phyloP scores from a whole-genome alignment of 2,113 vertebrate species.

The Melierax canorus region DNA sequence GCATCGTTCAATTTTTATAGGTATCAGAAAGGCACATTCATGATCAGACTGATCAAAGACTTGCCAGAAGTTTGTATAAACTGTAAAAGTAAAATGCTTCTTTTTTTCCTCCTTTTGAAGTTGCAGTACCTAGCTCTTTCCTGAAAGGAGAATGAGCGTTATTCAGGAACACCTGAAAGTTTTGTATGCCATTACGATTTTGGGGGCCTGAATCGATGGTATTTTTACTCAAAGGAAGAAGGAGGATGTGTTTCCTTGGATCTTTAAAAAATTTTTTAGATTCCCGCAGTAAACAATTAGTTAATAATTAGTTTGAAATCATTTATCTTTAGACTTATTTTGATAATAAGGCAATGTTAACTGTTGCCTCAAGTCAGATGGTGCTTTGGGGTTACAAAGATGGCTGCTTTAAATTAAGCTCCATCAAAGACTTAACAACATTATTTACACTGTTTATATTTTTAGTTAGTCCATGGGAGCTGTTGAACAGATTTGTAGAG shows the following conservation, averaged over 20 bases:
- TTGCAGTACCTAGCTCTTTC: not conserved
- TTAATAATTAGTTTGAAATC: not conserved
- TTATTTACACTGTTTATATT: not conserved
- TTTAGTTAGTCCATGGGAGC: not conserved
- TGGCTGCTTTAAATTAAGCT: not conserved
- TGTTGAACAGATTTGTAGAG: not conserved
- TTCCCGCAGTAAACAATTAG: not conserved
- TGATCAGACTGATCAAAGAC: not conserved
- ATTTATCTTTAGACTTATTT: not conserved
- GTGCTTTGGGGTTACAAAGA: not conserved
- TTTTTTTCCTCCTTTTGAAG: not conserved
- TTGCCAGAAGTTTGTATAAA: not conserved
- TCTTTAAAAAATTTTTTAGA: not conserved
- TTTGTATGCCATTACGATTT: not conserved
- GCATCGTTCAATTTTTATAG: not conserved
- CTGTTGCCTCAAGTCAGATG: not conserved
- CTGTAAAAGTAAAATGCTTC: not conserved
- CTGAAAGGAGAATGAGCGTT: not conserved
- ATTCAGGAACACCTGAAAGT: not conserved
- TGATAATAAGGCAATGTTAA: not conserved
- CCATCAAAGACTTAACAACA: not conserved
- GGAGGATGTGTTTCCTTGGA: not conserved
- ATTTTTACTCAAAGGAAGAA: not conserved
- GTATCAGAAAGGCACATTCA: not conserved
- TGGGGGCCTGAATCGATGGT: not conserved